Base-by-base conservation (phyloP, 2,888 invertebrate species). In the Augochlorella aurata region DNA sequence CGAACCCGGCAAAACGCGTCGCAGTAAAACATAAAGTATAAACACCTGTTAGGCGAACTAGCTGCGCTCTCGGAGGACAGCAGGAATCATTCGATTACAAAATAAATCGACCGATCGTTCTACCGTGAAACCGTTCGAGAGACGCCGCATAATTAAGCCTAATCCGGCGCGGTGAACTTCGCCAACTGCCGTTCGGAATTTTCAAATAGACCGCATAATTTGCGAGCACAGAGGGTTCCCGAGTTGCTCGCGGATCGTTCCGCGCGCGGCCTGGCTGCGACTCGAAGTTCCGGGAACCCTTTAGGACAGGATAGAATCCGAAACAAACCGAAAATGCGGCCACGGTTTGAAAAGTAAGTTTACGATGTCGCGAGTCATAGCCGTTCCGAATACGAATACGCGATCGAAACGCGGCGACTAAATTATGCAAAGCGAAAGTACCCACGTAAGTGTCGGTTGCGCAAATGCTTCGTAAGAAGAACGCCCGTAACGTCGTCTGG, bases 341-440 rank as follows among this genome's bases (percentile, higher is more conserved):
- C 5, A 38, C 76, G 74, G 66, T 83, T 83, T 77, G 77, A 84
- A 83, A 85, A 85, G 79, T 71, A 58, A 83, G 73, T 81, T 73
- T 81, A 83, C 77, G 87, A 84, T 83, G 84, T 81, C 79, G 79
- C 74, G 83, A 77, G 75, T 71, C 81, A 75, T 52, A 79, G 83
- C 82, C 80, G 87, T 88, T 77, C 83, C 85, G 88, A 88, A 88
- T 88, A 85, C 85, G 88, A 87, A 88, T 88, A 84, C 82, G 77
- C 87, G 85, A 88, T 88, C 84, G 88, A 87, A 87, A 88, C 88
- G 87, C 84, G 83, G 82, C 86, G 77, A 84, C 87, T 87, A 85
- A 88, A 88, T 88, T 88, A 88, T 88, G 88, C 88, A 88, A 88
- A 88, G 88, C 88, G 88, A 88, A 88, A 88, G 88, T 88, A 88